Percentiles rank a stretch among this genome's conserved stretches.
Evolutionary conservation across 1,140 invertebrate genomes (phyloP).

Genomic region (Colletes gigas): DNA sequence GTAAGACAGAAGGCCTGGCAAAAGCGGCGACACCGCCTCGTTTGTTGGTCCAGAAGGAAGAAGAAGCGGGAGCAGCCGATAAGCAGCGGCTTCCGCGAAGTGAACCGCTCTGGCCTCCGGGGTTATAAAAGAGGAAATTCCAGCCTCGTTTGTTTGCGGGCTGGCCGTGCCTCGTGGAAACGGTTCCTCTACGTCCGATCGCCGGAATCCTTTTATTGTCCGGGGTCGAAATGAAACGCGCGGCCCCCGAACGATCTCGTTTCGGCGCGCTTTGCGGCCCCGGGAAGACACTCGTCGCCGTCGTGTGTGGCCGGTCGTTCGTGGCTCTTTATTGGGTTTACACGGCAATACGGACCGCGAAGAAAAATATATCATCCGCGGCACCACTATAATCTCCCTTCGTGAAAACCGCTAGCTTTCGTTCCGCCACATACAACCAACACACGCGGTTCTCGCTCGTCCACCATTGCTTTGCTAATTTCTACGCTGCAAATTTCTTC

Average conservation of each 20-base stretch:
- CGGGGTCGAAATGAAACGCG: slow-evolving; percentile 48
- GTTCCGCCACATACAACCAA: not conserved
- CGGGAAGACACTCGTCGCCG: slow-evolving; percentile 47
- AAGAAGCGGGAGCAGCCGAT: slow-evolving; percentile 59
- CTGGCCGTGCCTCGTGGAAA: slow-evolving; percentile 56
- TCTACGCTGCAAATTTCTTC: too few relatives aligned
- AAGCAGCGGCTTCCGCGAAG: slow-evolving; percentile 70
- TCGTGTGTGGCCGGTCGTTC: slow-evolving; percentile 62
- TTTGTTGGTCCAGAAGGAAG: slow-evolving; percentile 66
- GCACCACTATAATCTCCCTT: slow-evolving; percentile 30
- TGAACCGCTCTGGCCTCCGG: slow-evolving; percentile 54
- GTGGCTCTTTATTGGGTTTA: slow-evolving; percentile 66
- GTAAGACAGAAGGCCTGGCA: slow-evolving; percentile 18
- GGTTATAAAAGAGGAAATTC: slow-evolving; percentile 69
- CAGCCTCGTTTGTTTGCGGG: slow-evolving; percentile 66
- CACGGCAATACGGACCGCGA: slow-evolving; percentile 57
- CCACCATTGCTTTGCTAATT: too few relatives aligned
- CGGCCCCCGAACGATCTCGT: slow-evolving; percentile 46
- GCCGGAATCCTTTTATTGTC: slow-evolving; percentile 62
- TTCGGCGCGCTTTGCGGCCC: slow-evolving; percentile 52
- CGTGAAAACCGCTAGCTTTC: slow-evolving; percentile 36
- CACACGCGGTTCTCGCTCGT: too few relatives aligned
- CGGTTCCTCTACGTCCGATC: slow-evolving; percentile 55
- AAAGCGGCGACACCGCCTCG: slow-evolving; percentile 44
- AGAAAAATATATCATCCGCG: slow-evolving; percentile 62